Evolutionary conservation across 92 coral and sea anemone genomes (phyloP).

Genomic region (Parazoanthus darwini): DNA sequence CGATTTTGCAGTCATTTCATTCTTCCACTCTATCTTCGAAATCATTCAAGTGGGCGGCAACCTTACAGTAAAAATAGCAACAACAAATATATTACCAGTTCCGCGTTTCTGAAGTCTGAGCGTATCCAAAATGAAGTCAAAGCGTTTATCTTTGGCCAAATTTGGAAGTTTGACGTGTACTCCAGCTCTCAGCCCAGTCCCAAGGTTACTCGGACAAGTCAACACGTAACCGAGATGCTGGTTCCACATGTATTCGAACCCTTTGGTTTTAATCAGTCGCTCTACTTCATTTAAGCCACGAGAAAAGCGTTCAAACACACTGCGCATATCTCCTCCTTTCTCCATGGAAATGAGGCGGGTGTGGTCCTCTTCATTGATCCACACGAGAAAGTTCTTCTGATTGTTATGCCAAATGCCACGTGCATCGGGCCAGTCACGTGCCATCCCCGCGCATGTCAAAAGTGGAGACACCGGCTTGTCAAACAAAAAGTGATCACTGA

Average conservation of each 20-base stretch:
- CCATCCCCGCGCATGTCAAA: constrained; percentile 99
- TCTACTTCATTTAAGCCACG: constrained; percentile 92
- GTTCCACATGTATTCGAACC: constrained; percentile 97
- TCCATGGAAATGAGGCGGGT: constrained; percentile 97
- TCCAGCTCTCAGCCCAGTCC: constrained; percentile 98
- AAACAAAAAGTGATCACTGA: constrained; percentile 94
- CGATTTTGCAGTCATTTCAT: neutral
- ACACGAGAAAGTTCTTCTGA: constrained; percentile 92
- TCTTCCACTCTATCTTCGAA: neutral
- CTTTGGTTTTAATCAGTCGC: constrained; percentile 87
- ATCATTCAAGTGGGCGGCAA: neutral
- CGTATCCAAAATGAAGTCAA: constrained; percentile 75
- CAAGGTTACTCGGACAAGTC: constrained; percentile 98
- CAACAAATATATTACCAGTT: constrained; percentile 56
- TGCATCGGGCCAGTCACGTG: constrained; percentile 99
- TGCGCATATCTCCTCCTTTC: constrained; percentile 93
- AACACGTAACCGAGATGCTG: constrained; percentile 92
- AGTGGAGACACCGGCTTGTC: constrained; percentile 99
- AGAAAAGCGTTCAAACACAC: constrained; percentile 94
- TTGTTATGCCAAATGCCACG: constrained; percentile 98
- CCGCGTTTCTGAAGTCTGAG: constrained; percentile 95
- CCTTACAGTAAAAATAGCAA: neutral
- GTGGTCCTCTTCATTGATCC: constrained; percentile 99
- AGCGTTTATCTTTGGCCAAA: constrained; percentile 81
- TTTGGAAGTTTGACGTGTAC: constrained; percentile 97